Evolutionary conservation across 2,113 vertebrate species (phyloP), one percentile per base, ranked within the genome.

Genomic region (Megaceryle maxima): DNA sequence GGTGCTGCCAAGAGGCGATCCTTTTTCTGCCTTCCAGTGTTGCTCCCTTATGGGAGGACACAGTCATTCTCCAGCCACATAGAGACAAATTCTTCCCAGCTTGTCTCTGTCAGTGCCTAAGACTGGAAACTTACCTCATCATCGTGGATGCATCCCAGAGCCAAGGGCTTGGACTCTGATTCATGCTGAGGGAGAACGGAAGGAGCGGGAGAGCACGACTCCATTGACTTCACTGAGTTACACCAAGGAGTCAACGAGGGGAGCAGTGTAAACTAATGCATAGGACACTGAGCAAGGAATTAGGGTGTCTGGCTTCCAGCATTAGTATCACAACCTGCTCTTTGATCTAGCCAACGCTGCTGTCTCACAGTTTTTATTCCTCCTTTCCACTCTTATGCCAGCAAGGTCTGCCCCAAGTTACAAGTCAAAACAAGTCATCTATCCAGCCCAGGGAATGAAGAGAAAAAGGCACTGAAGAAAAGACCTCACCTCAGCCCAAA

Each of bases 41-140:
- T 31, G 83, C 88, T 97, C 95, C 94, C 94, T 64, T 62, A 48
- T 83, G 96, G 96, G 96, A 97, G 92, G 86, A 93, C 90, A 70
- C 51, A 44, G 82, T 94, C 90, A 75, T 28, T 56, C 85, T 86
- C 68, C 88, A 39, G 88, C 88, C 94, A 39, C 90, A 86, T 5
- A 68, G 93, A 96, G 92, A 84, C 73, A 29, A 55, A 88, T 29
- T 79, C 94, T 93, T 60, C 95, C 96, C 95, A 88, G 90, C 94
- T 60, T 2, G 1, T 66, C 91, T 89, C 87, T 51, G 67, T 72
- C 83, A 41, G 70, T n/a, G 75, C 63, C 94, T 83, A 41, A 44
- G 83, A 86, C 76, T 75, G 92, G 96, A 92, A 94, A 84, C 90
- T 97, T 82, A 96, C 79, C 93, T 97, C 96, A 96, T 96, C 51